Conservation (phyloP, 2,113 vertebrate genomes). For the Bubo scandiacus region DNA sequence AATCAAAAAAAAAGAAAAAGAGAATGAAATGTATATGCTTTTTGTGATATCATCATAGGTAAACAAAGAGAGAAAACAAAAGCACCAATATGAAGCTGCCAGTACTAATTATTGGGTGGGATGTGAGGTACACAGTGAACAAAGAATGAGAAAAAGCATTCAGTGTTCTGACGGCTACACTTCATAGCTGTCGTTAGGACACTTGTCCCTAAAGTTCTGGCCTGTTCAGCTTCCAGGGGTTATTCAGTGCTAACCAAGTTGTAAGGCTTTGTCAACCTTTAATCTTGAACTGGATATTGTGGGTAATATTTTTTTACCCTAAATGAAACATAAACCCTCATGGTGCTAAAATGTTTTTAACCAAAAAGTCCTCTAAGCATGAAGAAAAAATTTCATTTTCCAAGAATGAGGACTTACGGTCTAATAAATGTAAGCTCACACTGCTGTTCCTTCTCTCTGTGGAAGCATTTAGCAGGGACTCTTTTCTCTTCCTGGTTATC, state of each 20-base stretch:
- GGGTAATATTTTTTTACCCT: background rate
- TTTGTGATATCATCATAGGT: constrained; percentile 61
- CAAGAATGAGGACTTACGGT: background rate
- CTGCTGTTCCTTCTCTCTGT: background rate
- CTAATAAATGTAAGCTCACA: background rate
- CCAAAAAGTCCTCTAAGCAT: background rate
- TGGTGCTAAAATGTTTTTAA: background rate
- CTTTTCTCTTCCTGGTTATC: background rate
- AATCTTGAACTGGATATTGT: background rate
- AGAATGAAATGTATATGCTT: background rate
- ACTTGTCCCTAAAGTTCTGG: background rate
- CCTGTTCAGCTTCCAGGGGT: background rate
- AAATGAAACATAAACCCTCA: background rate
- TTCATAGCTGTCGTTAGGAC: background rate
- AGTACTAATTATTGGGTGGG: constrained; percentile 55
- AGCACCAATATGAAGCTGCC: constrained; percentile 46
- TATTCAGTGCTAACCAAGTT: background rate
- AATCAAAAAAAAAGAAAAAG: background rate
- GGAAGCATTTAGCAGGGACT: background rate
- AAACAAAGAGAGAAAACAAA: constrained; percentile 66
- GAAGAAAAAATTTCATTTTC: background rate
- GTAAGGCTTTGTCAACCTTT: background rate
- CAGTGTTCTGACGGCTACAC: background rate
- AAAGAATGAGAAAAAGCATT: background rate
- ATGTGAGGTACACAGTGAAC: constrained; percentile 16